Evolutionary conservation across 2,113 vertebrate genomes (phyloP), one percentile per base, ranked within the genome.

Genomic region (Tenrec ecaudatus): DNA sequence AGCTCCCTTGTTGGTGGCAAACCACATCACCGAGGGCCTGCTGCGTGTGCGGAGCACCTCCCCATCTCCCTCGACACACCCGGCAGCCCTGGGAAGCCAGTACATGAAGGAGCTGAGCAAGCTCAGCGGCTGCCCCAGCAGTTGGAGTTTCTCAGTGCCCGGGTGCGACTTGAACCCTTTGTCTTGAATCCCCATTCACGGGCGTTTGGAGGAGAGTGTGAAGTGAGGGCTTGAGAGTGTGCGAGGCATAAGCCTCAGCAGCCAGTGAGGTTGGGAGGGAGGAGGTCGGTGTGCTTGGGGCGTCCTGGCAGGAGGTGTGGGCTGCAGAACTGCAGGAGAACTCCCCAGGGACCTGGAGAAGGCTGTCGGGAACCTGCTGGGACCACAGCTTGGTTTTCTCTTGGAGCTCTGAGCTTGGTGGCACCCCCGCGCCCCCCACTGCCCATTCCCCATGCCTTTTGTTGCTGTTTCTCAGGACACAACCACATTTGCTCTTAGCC

Each of bases 121-220:
- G 77, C 78, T 89, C 86, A 86, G 77, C 89, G 47, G 53, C 53
- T 89, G 25, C 20, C 31, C 53, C 75, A 27, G 53, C 71, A 84
- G 75, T 58, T 1, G 0, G 36, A 84, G 75, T 86, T 47, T 92
- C 9, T 69, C 47, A 77, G 53, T 71, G 25, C 85, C 82, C 79
- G 57, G 84, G 8, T 64, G 53, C 88, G 81, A 33, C 69, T 31
- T 25, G 47, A 80, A 68, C 64, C 33, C 60, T 83, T 78, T 33
- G 40, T 7, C 40, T 40, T 40, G 40, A 40, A 40, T 40, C 40
- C 7, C 40, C 40, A 40, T 7, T 40, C 47, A 11, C 73, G 9
- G 22, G n/a, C 85, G 22, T 92, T 71, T 90, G 33, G 53, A 94
- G 33, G 91, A 73, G 53, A 79, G 22, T 29, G 8, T n/a, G 90